phyloP scores from a whole-genome alignment of 2,797 vertebrate species.

The Pipistrellus pygmaeus region DNA sequence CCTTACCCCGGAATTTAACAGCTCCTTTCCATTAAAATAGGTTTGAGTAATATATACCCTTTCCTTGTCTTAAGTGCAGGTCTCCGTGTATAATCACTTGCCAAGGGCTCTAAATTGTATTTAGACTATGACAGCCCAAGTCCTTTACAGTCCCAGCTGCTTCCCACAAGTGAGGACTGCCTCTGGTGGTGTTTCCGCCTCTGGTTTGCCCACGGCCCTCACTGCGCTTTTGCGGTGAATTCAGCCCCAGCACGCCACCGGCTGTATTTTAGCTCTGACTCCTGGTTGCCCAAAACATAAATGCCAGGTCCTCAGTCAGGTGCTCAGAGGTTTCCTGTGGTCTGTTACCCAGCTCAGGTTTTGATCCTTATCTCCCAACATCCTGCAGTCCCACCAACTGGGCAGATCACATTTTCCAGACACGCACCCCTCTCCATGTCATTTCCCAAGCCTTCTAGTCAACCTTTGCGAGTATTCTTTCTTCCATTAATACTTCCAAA shows the following conservation, averaged over 20 bases:
- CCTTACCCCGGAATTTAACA: neutral
- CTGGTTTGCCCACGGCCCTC: neutral
- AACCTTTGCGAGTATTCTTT: neutral
- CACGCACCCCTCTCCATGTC: neutral
- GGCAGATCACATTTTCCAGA: neutral
- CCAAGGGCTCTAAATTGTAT: neutral
- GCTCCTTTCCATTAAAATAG: neutral
- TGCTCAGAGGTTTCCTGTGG: neutral
- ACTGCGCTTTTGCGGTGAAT: neutral
- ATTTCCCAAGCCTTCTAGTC: neutral
- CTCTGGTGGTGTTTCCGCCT: neutral
- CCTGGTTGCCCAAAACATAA: neutral
- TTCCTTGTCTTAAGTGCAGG: neutral
- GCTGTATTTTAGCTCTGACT: neutral
- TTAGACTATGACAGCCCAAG: rapidly evolving
- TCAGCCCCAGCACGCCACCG: neutral
- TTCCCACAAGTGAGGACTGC: neutral
- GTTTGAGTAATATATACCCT: neutral
- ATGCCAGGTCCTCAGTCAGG: neutral
- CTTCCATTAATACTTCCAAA: neutral
- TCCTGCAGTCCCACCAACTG: neutral
- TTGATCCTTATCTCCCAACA: neutral
- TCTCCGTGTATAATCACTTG: neutral
- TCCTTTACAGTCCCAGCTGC: neutral
- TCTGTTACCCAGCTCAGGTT: neutral